phyloP scores from a whole-genome alignment of 2,888 invertebrate species.

The Disparrhopalites patrizii region DNA sequence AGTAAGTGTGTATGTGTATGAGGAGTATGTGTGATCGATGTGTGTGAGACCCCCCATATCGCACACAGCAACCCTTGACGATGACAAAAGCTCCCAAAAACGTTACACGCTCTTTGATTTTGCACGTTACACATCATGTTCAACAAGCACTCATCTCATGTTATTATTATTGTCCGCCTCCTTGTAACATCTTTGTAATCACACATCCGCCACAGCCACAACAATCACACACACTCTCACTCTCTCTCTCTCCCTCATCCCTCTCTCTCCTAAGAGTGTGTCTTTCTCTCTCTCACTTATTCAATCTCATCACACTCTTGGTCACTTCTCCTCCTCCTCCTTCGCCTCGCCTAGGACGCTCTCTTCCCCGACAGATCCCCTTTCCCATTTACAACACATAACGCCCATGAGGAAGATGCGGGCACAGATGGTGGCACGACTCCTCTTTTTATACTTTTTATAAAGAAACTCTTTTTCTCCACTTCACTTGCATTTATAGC shows the following conservation, averaged over 20 bases:
- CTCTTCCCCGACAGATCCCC: no score
- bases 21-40: conserved; percentile 14
- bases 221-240: no score
- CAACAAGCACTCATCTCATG: conserved; percentile 34
- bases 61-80: conserved; percentile 36
- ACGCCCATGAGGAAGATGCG: no score
- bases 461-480: no score
- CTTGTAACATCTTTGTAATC: conserved; percentile 33
- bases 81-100: conserved; percentile 33
- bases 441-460: no score
- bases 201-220: conserved; percentile 26
- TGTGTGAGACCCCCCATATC: conserved; percentile 35
- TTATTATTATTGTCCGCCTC: conserved; percentile 31
- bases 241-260: not conserved
- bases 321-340: not conserved
- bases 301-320: not conserved
- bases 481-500: no score
- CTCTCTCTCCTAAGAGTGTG: not conserved
- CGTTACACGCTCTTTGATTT: conserved; percentile 35
- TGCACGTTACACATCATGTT: conserved; percentile 35
- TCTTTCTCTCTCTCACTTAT: not conserved
- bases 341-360: not conserved
- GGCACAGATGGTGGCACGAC: no score
- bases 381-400: no score
- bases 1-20: not conserved